A percentile compares a stretch with the other conserved stretches of the same genome.
Evolutionary conservation across 2,888 invertebrate genomes (phyloP).

Genomic region (Agriopis leucophaearia): DNA sequence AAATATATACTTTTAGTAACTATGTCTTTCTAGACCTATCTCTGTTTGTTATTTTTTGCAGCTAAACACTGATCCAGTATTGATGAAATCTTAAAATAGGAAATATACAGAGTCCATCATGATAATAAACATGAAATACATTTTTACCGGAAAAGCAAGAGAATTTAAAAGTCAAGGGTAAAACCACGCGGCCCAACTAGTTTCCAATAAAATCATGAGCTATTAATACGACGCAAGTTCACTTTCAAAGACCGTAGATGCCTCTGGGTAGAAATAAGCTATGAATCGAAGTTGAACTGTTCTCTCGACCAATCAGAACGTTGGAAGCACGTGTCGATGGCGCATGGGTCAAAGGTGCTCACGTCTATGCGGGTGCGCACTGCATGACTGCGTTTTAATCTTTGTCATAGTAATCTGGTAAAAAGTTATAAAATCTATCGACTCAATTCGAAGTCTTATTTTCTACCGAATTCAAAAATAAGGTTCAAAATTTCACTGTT

Average conservation of each 20-base stretch:
- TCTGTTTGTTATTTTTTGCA: too few species aligned
- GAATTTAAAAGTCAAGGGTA: background rate
- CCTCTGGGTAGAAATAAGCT: slow-evolving; percentile 20
- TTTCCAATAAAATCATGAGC: background rate
- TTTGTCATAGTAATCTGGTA: slow-evolving; percentile 1
- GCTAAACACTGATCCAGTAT: too few species aligned
- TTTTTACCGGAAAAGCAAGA: too few species aligned
- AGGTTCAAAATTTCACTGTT: too few species aligned
- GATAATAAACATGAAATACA: too few species aligned
- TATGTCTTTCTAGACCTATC: too few species aligned
- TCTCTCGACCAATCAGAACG: slow-evolving; percentile 74
- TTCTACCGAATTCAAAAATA: too few species aligned
- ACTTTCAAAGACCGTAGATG: slow-evolving; percentile 13
- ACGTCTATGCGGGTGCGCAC: slow-evolving; percentile 59
- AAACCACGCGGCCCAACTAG: background rate
- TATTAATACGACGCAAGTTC: slow-evolving; percentile 9
- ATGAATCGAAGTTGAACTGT: slow-evolving; percentile 48
- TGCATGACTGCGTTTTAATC: slow-evolving; percentile 1
- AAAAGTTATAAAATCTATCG: background rate
- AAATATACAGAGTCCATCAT: too few species aligned
- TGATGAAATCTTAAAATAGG: too few species aligned
- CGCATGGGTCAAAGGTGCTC: slow-evolving; percentile 74
- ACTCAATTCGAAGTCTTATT: too few species aligned
- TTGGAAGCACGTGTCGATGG: slow-evolving; percentile 75
- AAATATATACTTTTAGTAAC: too few species aligned